These are phyloP conservation scores for Aporophyla lueneburgensis DNA, from an alignment of 2,888 invertebrate species.

Conservation along the genomic window DNA sequence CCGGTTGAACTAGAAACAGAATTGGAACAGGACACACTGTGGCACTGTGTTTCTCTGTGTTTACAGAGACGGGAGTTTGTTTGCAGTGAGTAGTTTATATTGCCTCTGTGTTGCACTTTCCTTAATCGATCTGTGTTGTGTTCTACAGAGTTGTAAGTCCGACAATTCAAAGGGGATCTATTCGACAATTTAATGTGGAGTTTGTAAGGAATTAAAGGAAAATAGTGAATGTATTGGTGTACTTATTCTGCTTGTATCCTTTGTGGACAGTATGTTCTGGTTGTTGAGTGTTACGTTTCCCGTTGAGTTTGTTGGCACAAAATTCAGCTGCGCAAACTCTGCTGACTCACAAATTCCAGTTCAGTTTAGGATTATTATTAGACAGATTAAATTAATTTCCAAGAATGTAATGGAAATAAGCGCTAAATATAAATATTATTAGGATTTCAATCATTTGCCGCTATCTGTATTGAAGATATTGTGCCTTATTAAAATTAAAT, in stretches of 20 bases:
- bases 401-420: background rate
- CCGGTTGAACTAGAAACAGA: slow-evolving; percentile 69
- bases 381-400: no score
- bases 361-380: no score
- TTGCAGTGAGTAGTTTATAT: slow-evolving; percentile 45
- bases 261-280: slow-evolving; percentile 11
- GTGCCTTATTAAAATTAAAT: background rate
- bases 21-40: slow-evolving; percentile 64
- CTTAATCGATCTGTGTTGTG: slow-evolving; percentile 57
- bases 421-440: background rate
- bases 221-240: slow-evolving; percentile 13
- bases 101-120: slow-evolving; percentile 52
- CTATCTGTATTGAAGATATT: background rate
- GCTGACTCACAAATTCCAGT: no score
- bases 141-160: slow-evolving; percentile 38
- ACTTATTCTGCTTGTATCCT: background rate
- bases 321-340: no score
- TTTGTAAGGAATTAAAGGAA: slow-evolving; percentile 43
- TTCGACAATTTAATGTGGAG: slow-evolving; percentile 39
- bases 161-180: slow-evolving; percentile 34
- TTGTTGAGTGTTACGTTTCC: background rate
- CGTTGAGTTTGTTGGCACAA: no score
- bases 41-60: slow-evolving; percentile 54
- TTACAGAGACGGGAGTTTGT: slow-evolving; percentile 41
- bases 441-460: background rate